These are phyloP conservation scores for Eupithecia pulchellata DNA, from an alignment of 2,888 invertebrate genomes.

Conservation along the genomic window DNA sequence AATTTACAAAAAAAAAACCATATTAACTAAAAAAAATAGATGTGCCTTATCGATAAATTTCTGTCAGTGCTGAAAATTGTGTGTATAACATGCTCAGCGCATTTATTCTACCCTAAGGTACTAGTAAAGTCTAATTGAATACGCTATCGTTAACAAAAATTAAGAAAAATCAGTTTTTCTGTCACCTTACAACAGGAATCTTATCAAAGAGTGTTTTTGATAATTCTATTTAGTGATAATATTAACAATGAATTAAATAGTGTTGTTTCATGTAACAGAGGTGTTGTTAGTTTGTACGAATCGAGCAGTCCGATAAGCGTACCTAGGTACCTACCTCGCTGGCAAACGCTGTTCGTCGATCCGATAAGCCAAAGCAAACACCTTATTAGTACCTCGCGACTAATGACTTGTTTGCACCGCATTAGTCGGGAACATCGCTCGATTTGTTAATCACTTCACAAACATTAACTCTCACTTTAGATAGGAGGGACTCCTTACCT, in stretches of 20 bases:
- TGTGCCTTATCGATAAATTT: background rate
- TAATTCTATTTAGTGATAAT: background rate
- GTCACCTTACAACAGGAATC: background rate
- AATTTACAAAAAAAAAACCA: too few species aligned
- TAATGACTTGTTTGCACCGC: conserved; percentile 70
- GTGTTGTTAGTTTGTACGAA: background rate
- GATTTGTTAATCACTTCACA: conserved; percentile 60
- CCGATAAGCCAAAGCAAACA: conserved; percentile 50
- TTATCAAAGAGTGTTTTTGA: too few species aligned
- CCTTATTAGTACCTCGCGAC: conserved; percentile 49
- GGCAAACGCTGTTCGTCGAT: conserved; percentile 44
- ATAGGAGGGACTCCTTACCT: conserved; percentile 45
- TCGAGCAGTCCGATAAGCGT: background rate
- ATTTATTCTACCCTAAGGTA: too few species aligned
- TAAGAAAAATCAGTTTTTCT: background rate
- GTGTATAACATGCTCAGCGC: too few species aligned
- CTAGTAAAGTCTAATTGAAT: background rate
- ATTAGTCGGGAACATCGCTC: conserved; percentile 48
- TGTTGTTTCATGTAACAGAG: background rate
- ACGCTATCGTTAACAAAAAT: background rate
- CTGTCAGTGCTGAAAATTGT: background rate
- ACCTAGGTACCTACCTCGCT: background rate
- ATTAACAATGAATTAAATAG: background rate
- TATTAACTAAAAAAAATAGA: too few species aligned
- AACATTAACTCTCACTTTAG: conserved; percentile 45